Base-by-base conservation (phyloP, 2,888 invertebrate genomes). In the Labia minor region DNA sequence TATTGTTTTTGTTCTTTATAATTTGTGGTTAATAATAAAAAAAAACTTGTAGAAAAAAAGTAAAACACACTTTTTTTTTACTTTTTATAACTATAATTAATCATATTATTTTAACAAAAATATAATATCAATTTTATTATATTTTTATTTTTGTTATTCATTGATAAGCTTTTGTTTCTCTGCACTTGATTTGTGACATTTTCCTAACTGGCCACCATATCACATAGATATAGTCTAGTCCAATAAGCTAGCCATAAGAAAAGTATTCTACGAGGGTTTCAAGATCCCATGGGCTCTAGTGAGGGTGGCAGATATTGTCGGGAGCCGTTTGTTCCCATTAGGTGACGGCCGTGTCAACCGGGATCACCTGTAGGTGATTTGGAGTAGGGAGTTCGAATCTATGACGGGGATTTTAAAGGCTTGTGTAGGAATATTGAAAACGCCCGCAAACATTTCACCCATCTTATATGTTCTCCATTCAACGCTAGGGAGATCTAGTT, bases 201-300 rank as follows among this genome's bases (percentile, higher is more conserved):
- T n/a, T n/a, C n/a, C n/a, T n/a, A n/a, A n/a, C n/a, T n/a, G n/a
- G n/a, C n/a, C n/a, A n/a, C n/a, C n/a, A n/a, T n/a, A 14, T 49
- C 49, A 49, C n/a, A 49, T 49, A 8, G 49, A 49, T 2, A 49
- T 49, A 49, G 16, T 49, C 16, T 49, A 49, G 16, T 49, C 16
- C 49, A n/a, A 8, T n/a, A 49, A 49, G 49, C 49, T 49, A 49
- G n/a, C 49, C 49, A 49, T 49, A 49, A 49, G 49, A n/a, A 49
- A 49, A 49, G 16, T 3, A 49, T n/a, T 49, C n/a, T n/a, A 49
- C n/a, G 49, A 14, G 49, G n/a, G 49, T 3, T 14, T 49, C 49
- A 10, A 49, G n/a, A 16, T 11, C 49, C 49, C 49, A 8, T 26
- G 26, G 26, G 26, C 26, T 49, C 49, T 49, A 10, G 14, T 10